Base-by-base conservation (phyloP, 2,797 vertebrate genomes). In the Macropus fuliginosus region DNA sequence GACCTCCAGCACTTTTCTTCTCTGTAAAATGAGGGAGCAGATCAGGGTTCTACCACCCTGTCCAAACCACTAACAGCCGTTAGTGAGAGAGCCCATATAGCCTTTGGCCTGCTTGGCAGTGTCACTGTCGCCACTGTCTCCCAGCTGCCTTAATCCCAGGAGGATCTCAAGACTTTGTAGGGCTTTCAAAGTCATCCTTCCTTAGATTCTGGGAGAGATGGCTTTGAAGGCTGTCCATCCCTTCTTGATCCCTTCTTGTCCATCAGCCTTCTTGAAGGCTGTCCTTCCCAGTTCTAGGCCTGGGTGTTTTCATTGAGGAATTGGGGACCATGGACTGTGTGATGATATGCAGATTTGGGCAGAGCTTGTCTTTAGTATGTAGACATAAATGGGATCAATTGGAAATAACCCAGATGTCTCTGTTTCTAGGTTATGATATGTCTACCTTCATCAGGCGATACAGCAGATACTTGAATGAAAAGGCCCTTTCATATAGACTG, bases 381-480 rank as follows among this genome's bases (percentile, higher is more conserved):
- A 93, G 91, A 62, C 91, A 74, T 56, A 55, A 91, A 52, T 91
- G 66, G 55, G 55, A 94, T 92, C 34, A 90, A 50, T 50, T 91
- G 57, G 54, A 93, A 96, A 94, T 97, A 97, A 98, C 29, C 81
- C 87, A 0, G 0, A 62, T 95, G 96, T 95, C 40, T 98, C 97
- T 21, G 93, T 96, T 98, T 98, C 56, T 96, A 99, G 99, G 99
- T 97, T 99, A 99, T 93, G 98, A 99, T 98, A 99, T 99, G 99
- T 99, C 99, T 92, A 99, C 99, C 93, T 99, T 99, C 98, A 99
- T 99, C 98, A 99, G 99, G 93, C 98, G 99, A 91, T 99, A 99
- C 97, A 99, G 99, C 98, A 99, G 99, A 97, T 99, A 99, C 98
- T 99, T 99, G 99, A 99, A 99, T 91, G 99, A 99, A 98, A 99